A percentile compares a stretch with the other conserved stretches of the same genome.
phyloP scores from a whole-genome alignment of 2,113 vertebrate species.

The Noturus placidus region DNA sequence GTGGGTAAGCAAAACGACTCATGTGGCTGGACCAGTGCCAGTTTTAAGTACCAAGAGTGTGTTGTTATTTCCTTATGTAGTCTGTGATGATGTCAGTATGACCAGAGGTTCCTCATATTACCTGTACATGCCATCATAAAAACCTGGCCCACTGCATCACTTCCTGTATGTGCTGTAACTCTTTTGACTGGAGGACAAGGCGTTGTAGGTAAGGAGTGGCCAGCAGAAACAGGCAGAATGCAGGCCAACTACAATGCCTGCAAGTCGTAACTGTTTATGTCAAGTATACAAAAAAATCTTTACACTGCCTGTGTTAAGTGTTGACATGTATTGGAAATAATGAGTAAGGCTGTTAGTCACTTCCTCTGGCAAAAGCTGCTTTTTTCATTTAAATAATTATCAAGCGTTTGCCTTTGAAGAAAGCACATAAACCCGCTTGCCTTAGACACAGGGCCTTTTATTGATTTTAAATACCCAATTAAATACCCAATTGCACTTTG shows the following conservation, averaged over 20 bases:
- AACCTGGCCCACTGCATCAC: conserved; percentile 57
- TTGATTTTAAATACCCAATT: background rate
- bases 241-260: conserved; percentile 35
- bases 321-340: conserved; percentile 1
- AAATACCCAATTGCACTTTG: background rate
- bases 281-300: conserved; percentile 1
- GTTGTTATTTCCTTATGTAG: conserved; percentile 3
- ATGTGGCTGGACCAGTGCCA: background rate
- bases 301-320: conserved; percentile 6
- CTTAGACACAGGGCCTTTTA: background rate
- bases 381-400: background rate
- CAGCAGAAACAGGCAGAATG: conserved; percentile 31
- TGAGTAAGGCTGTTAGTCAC: conserved; percentile 63
- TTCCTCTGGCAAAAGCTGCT: background rate
- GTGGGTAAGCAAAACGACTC: background rate
- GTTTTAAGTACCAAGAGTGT: background rate
- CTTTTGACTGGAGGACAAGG: conserved; percentile 52
- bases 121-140: conserved; percentile 8
- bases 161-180: conserved; percentile 61
- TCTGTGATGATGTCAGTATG: conserved; percentile 12
- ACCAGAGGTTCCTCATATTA: conserved; percentile 21
- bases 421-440: background rate
- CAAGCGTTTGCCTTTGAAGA: background rate
- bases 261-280: conserved; percentile 18
- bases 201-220: conserved; percentile 61